A percentile compares a stretch with the other conserved stretches of the same genome.
These are phyloP conservation scores for Sebastes glaucus DNA, from an alignment of 2,797 vertebrate species.

Conservation along the genomic window DNA sequence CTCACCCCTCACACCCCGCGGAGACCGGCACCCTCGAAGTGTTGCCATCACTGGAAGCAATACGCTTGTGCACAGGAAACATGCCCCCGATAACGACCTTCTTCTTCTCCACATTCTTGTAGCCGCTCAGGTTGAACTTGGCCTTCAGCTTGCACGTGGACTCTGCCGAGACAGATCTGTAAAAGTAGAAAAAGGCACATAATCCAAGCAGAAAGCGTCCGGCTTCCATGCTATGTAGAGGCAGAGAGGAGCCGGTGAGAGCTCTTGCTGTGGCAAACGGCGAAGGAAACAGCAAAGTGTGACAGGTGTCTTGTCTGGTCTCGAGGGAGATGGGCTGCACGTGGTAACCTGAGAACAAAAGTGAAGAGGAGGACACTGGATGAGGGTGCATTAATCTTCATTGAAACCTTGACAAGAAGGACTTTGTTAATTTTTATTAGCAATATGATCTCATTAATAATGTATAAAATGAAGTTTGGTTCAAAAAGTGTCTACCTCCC, in stretches of 20 bases:
- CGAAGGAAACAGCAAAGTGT: constrained; percentile 34
- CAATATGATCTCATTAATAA: not conserved
- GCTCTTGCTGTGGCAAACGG: constrained; percentile 30
- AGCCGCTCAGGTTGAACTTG: constrained; percentile 88
- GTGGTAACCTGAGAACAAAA: constrained; percentile 17
- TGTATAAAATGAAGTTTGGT: not conserved
- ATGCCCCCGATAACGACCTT: constrained; percentile 85
- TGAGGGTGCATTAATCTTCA: not conserved
- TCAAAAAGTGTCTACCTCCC: not conserved
- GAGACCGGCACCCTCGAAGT: constrained; percentile 82
- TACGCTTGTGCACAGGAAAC: constrained; percentile 86
- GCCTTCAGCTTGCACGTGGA: constrained; percentile 86
- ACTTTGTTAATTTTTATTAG: not conserved
- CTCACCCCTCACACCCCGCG: constrained; percentile 87
- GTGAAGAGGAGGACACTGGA: not conserved
- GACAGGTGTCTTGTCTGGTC: constrained; percentile 68
- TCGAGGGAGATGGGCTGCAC: constrained; percentile 58
- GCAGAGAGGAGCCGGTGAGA: constrained; percentile 9
- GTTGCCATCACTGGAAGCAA: constrained; percentile 76
- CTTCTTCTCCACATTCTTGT: constrained; percentile 84
- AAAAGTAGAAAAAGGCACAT: constrained; percentile 53
- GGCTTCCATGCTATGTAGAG: constrained; percentile 67
- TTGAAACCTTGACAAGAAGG: not conserved
- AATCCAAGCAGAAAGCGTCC: constrained; percentile 68
- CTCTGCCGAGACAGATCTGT: constrained; percentile 44